Base-by-base conservation (phyloP, 1,140 invertebrate species). In the Ruditapes philippinarum region DNA sequence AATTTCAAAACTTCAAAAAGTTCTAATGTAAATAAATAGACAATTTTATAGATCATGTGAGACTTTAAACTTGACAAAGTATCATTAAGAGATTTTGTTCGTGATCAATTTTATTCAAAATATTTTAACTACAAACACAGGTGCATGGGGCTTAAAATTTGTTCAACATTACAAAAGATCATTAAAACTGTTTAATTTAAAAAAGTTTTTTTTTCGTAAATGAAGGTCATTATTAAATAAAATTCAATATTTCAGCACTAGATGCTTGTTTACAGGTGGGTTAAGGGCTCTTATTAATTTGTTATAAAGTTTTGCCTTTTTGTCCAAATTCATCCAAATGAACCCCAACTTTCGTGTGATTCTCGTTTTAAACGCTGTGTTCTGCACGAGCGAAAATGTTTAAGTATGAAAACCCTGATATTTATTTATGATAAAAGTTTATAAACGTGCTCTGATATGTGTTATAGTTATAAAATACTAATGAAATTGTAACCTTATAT, bases 141-240 rank as follows among this genome's bases (percentile, higher is more conserved):
- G 57, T 62, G 57, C 25, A 62, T 4, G 57, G 14, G 9, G 7
- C 22, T 62, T 62, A 1, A 14, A 62, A 62, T 14, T 57, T 4
- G 25, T 62, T 62, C 5, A 57, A n/a, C 57, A n/a, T 25, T 62
- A 62, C 28, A 28, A 62, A 57, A 54, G n/a, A 14, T 25, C 57
- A 62, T 62, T n/a, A n/a, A 62, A 25, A 62, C 51, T 62, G 57
- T 62, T 62, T 62, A 25, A 62, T 62, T 62, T n/a, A n/a, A n/a
- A n/a, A n/a, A n/a, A n/a, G n/a, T n/a, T n/a, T n/a, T n/a, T 62
- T 62, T 25, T 28, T n/a, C n/a, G 9, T 62, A 62, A 62, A 28
- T 62, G 57, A n/a, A 19, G 57, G 57, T 62, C 25, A 62, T 62
- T 11, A 62, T 62, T 62, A 62, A 62, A 62, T 62, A 62, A 62